Conservation (phyloP, 1,140 invertebrate species). For the Drosophila setifemur region DNA sequence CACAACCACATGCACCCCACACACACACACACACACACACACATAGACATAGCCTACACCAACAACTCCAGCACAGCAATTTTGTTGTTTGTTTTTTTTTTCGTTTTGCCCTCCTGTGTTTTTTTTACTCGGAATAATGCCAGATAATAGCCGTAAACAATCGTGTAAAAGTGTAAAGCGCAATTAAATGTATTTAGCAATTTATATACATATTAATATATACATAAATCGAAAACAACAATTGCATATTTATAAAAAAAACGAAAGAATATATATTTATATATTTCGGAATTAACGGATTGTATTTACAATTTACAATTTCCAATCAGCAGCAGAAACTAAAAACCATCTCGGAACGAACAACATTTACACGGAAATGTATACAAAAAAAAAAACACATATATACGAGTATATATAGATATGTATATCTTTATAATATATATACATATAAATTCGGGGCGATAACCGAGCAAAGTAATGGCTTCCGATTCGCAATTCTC, state of each 20-base stretch:
- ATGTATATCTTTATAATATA: too few relatives aligned
- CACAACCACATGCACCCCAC: neutral
- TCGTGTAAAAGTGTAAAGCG: constrained; percentile 67
- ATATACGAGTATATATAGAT: too few relatives aligned
- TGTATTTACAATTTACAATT: constrained; percentile 62
- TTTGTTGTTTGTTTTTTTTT: constrained; percentile 44
- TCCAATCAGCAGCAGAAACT: constrained; percentile 6
- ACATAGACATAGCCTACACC: constrained; percentile 42
- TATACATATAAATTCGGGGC: too few relatives aligned
- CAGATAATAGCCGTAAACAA: constrained; percentile 63
- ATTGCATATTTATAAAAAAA: constrained; percentile 66
- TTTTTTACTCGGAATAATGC: constrained; percentile 61
- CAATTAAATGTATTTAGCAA: constrained; percentile 77
- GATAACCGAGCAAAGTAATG: neutral
- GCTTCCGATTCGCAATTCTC: neutral
- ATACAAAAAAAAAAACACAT: neutral
- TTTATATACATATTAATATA: constrained; percentile 67
- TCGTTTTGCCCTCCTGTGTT: constrained; percentile 43
- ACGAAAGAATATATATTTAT: constrained; percentile 65
- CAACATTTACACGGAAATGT: constrained; percentile 1
- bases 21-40: constrained; percentile 29
- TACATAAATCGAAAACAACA: constrained; percentile 49
- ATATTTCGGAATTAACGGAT: constrained; percentile 57
- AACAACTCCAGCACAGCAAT: constrained; percentile 16
- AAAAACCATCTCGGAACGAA: neutral